These are phyloP conservation scores for Donacobius atricapilla DNA, from an alignment of 2,113 vertebrate genomes.

Conservation along the genomic window DNA sequence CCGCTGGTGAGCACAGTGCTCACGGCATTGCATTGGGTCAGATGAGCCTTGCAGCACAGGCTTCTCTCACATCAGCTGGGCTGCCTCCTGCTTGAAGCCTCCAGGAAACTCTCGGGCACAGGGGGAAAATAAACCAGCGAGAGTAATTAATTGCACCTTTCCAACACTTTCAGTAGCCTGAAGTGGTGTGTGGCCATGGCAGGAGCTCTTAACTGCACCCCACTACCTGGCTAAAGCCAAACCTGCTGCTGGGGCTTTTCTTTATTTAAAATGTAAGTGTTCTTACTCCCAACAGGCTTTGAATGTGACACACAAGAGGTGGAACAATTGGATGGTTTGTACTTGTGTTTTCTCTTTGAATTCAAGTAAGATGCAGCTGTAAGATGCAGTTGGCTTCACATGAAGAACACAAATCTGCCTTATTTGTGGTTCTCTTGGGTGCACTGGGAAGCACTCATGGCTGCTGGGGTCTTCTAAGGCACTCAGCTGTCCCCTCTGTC, in stretches of 20 bases:
- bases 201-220: fast-evolving
- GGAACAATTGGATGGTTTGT: neutral
- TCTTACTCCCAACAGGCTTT: neutral
- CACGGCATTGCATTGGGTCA: fast-evolving
- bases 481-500: neutral
- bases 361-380: neutral
- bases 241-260: fast-evolving
- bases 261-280: neutral
- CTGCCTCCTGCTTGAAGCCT: neutral
- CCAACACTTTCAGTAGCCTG: neutral
- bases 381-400: fast-evolving
- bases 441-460: neutral
- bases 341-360: neutral
- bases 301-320: neutral
- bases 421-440: neutral
- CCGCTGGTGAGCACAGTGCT: fast-evolving
- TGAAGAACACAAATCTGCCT: neutral
- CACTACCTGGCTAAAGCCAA: neutral
- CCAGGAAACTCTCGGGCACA: fast-evolving
- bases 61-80: neutral
- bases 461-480: neutral
- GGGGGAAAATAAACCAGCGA: neutral
- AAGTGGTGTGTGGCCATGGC: neutral
- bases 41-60: fast-evolving
- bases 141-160: neutral